These are phyloP conservation scores for Drosophila tripunctata DNA, from an alignment of 2,888 invertebrate genomes.

Conservation along the genomic window DNA sequence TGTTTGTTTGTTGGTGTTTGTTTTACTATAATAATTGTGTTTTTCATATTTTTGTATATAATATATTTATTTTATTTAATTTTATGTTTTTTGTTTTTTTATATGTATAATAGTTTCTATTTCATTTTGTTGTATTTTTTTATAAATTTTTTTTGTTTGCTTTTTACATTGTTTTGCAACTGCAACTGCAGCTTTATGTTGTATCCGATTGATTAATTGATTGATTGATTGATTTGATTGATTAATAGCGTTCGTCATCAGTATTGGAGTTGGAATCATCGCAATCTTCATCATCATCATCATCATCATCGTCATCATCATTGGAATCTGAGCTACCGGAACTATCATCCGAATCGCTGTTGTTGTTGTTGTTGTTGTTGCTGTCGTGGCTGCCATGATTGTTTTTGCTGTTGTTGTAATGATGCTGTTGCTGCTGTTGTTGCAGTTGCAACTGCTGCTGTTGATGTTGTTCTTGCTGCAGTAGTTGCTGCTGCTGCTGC, in stretches of 20 bases:
- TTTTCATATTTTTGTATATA: constrained; percentile 56
- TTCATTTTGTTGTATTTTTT: constrained; percentile 44
- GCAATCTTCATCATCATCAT: constrained; percentile 68
- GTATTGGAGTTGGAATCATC: constrained; percentile 70
- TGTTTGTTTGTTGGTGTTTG: constrained; percentile 36
- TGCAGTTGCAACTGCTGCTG: constrained; percentile 11
- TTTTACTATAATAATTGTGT: constrained; percentile 53
- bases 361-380: constrained; percentile 41
- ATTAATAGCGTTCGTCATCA: constrained; percentile 77
- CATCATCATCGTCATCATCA: constrained; percentile 74
- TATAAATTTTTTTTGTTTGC: constrained; percentile 52
- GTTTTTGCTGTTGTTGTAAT: constrained; percentile 30
- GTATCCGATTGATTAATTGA: constrained; percentile 16
- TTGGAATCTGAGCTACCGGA: constrained; percentile 74
- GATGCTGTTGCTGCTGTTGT: constrained; percentile 31
- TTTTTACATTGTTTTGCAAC: constrained; percentile 70
- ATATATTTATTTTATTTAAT: constrained; percentile 35
- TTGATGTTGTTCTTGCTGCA: constrained; percentile 32
- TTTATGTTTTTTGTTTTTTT: too few relatives aligned
- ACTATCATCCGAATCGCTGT: constrained; percentile 65
- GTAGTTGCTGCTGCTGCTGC: constrained; percentile 35
- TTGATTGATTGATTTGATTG: constrained; percentile 16
- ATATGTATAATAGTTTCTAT: constrained; percentile 64
- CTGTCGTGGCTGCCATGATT: constrained; percentile 28
- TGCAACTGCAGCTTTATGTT: constrained; percentile 25